These are phyloP conservation scores for Glandiceps talaboti DNA, from an alignment of 53 echinoderm and acorn worm species.

Conservation along the genomic window DNA sequence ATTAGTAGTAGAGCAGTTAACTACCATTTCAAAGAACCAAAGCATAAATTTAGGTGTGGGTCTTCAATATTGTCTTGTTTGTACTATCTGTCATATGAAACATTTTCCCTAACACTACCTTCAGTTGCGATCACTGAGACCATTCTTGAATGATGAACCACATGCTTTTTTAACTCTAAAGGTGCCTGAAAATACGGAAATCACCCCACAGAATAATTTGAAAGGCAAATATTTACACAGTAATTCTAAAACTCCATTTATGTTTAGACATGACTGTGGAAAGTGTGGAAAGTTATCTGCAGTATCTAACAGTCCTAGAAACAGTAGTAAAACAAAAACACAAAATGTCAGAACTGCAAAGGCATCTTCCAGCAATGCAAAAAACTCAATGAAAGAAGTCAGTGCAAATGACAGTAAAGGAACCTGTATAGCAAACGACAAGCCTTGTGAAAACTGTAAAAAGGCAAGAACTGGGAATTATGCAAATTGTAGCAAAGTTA, in stretches of 20 bases:
- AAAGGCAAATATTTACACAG: constrained; percentile 62
- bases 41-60: too few species aligned
- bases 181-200: constrained; percentile 25
- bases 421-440: neutral
- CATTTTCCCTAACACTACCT: too few species aligned
- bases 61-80: too few species aligned
- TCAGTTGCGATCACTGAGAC: neutral
- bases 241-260: constrained; percentile 52
- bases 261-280: constrained; percentile 18
- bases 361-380: neutral
- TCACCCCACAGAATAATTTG: constrained; percentile 54
- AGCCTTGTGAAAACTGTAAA: constrained; percentile 2
- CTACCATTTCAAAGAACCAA: too few species aligned
- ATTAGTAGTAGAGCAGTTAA: too few species aligned
- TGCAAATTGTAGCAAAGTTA: neutral
- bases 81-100: too few species aligned
- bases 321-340: neutral
- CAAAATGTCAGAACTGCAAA: neutral
- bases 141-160: neutral
- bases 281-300: neutral
- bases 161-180: constrained; percentile 1
- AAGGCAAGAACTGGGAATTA: neutral
- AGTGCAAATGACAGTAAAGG: neutral
- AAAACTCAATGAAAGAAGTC: neutral
- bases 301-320: neutral